Evolutionary conservation across 2,113 vertebrate genomes (phyloP).

Genomic region (Crocuta crocuta): DNA sequence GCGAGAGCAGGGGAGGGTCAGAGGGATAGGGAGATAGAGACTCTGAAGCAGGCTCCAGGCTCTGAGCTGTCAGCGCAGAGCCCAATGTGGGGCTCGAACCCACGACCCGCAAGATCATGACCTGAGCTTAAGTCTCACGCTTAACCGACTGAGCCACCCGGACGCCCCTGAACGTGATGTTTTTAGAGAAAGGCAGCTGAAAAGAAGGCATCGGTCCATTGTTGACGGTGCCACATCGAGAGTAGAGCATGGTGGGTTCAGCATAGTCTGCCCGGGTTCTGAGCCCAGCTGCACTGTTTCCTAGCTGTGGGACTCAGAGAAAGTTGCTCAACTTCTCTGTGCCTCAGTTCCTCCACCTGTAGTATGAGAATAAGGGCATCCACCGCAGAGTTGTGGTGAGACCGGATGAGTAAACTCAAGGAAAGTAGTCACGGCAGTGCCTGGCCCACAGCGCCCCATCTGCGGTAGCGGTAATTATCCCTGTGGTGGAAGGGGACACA

Average conservation of each 20-base stretch:
- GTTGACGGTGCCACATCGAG: accelerated
- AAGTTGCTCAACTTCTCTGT: not conserved
- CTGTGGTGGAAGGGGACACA: accelerated
- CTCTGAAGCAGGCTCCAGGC: too few species aligned
- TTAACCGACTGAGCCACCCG: too few species aligned
- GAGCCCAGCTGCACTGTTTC: not conserved
- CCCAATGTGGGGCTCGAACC: too few species aligned
- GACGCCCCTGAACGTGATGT: not conserved
- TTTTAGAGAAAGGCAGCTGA: not conserved
- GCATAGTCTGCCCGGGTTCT: not conserved
- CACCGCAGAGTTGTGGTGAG: too few species aligned
- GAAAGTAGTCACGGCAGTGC: too few species aligned
- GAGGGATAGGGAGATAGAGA: too few species aligned
- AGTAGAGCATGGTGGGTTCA: too few species aligned
- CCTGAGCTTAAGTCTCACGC: too few species aligned
- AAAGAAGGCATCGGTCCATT: not conserved
- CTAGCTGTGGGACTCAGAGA: not conserved
- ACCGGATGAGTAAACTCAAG: not conserved
- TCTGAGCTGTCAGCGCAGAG: too few species aligned
- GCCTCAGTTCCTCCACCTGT: not conserved
- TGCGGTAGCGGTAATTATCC: not conserved
- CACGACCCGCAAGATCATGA: too few species aligned
- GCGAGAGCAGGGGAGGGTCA: too few species aligned
- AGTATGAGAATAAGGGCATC: not conserved
- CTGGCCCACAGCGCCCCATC: accelerated